Evolutionary conservation across 2,888 invertebrate species (phyloP), one percentile per base, ranked within the genome.

Genomic region (Zygogramma bicolorata): DNA sequence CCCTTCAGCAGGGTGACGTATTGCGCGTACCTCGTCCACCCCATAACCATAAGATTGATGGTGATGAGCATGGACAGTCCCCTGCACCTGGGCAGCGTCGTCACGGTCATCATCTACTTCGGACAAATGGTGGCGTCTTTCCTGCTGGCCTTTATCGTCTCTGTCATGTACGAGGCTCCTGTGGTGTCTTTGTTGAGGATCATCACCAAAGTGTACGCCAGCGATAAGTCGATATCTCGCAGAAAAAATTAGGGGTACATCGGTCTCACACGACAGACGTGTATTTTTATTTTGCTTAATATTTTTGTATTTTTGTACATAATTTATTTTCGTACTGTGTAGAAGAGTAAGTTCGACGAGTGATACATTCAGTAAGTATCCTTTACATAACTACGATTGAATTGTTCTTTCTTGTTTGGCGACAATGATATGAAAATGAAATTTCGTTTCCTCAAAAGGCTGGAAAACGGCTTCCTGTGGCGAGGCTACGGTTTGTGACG

Each of bases 1-100:
- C 95, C 95, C 70, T 93, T 95, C 87, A 95, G 95, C 66, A 89
- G 95, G 78, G 94, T 95, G 15, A 96, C 95, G 57, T 96, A 96
- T 87, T 96, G 95, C 86, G 94, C 95, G 0, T 96, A 95, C 86
- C 89, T 96, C 75, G 91, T 96, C 73, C 95, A 96, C 87, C 95
- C 95, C 0, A 91, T 96, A 67, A 92, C 95, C 73, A 93, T 96
- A 81, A 90, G 95, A 79, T 89, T 92, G 81, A 92, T 95, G 83
- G 93, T 94, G 57, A 93, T 96, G 91, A 93, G 93, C 78, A 91
- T 94, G 86, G 95, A 95, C 82, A 92, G 94, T 78, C 95, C 95
- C 42, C 89, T 95, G 60, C 95, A 96, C 86, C 87, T 96, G 80
- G 94, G 94, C 42, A 93, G 93, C 79, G 90, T 93, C 81, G 89